phyloP scores from a whole-genome alignment of 2,797 vertebrate species.

The Tapera naevia region DNA sequence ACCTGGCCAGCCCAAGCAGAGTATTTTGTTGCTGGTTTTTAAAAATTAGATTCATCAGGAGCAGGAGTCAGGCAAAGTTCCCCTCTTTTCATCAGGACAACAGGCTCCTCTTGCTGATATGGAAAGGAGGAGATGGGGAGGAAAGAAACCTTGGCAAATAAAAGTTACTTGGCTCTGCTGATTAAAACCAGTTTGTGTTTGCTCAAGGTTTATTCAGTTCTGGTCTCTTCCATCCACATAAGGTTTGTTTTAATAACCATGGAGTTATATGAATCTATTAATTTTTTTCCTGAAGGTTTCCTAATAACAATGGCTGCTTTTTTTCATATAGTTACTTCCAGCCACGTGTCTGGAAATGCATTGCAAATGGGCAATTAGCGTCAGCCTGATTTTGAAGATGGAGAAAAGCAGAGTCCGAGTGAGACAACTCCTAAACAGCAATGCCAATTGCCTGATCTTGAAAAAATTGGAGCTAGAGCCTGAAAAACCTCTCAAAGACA shows the following conservation, averaged over 20 bases:
- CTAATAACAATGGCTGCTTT: neutral
- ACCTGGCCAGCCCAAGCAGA: slow-evolving; percentile 30
- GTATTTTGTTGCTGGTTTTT: slow-evolving; percentile 19
- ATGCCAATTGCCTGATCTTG: neutral
- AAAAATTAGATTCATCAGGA: slow-evolving; percentile 48
- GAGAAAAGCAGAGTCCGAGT: neutral
- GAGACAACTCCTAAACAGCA: neutral
- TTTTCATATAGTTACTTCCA: neutral
- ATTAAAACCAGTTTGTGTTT: slow-evolving; percentile 64
- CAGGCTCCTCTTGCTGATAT: slow-evolving; percentile 17
- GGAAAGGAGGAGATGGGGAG: neutral
- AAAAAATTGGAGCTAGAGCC: neutral
- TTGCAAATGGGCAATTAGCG: slow-evolving; percentile 3
- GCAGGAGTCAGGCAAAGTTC: slow-evolving; percentile 52
- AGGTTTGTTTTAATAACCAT: slow-evolving; percentile 11
- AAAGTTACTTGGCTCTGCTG: slow-evolving; percentile 16
- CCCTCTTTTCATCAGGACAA: neutral
- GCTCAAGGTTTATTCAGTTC: slow-evolving; percentile 44
- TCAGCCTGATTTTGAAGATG: neutral
- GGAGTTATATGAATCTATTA: slow-evolving; percentile 33
- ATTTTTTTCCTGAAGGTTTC: slow-evolving; percentile 27
- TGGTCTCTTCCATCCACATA: slow-evolving; percentile 47
- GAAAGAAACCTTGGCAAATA: slow-evolving; percentile 12
- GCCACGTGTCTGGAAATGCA: neutral
- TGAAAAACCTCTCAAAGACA: neutral